A percentile compares a stretch with the other conserved stretches of the same genome.
phyloP scores from a whole-genome alignment of 2,113 vertebrate species.

The Bubo scandiacus region DNA sequence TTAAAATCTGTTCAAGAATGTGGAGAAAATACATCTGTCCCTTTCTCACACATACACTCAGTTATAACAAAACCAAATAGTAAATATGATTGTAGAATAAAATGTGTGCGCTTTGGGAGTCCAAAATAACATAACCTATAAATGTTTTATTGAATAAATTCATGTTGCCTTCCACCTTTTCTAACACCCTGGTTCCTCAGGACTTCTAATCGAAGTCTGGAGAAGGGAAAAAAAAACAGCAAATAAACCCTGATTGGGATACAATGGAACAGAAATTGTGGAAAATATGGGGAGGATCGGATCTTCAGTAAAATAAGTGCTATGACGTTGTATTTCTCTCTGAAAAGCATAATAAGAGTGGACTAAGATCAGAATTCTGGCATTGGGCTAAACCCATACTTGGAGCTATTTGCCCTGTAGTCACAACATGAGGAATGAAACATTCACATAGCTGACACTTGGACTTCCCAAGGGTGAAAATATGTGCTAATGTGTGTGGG shows the following conservation, averaged over 20 bases:
- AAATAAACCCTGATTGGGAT: neutral
- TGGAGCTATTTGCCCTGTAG: neutral
- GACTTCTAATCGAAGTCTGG: neutral
- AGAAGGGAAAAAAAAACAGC: too few species aligned
- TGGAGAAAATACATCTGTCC: neutral
- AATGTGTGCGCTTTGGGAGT: neutral
- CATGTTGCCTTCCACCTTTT: neutral
- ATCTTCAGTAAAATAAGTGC: neutral
- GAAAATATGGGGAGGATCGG: neutral
- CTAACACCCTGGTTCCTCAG: neutral
- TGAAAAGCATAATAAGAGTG: neutral
- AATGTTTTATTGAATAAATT: neutral
- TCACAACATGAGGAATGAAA: neutral
- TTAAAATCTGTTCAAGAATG: conserved; percentile 8
- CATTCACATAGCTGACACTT: neutral
- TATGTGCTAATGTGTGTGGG: neutral
- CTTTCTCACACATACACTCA: neutral
- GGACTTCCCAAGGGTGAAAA: neutral
- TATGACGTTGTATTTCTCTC: neutral
- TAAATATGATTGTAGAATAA: neutral
- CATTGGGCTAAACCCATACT: neutral
- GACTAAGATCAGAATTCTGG: neutral
- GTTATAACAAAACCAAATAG: neutral
- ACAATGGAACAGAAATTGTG: neutral
- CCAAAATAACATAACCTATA: neutral